Percentiles rank a stretch among this genome's conserved stretches.
Conservation (phyloP, 2,888 invertebrate species). For the Bellardia bayeri region DNA sequence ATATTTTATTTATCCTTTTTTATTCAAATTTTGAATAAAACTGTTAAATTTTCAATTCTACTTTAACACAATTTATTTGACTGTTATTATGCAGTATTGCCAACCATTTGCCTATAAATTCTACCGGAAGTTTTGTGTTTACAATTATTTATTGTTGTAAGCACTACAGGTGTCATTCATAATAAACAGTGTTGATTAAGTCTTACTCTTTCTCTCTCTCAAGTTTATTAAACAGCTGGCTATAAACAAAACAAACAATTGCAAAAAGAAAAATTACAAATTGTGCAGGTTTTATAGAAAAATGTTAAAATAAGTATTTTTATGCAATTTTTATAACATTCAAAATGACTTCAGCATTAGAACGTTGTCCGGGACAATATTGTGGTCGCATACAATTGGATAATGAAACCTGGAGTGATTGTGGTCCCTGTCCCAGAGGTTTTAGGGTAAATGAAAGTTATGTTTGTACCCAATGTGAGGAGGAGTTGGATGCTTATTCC, state of each 20-base stretch:
- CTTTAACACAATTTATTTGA: too few relatives aligned
- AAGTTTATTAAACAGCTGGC: slow-evolving; percentile 31
- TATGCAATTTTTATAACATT: neutral
- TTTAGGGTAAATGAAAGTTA: slow-evolving; percentile 88
- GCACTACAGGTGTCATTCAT: slow-evolving; percentile 8
- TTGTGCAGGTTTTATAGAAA: neutral
- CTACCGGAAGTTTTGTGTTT: neutral
- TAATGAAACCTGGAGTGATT: slow-evolving; percentile 90
- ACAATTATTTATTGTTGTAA: neutral
- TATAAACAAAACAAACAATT: slow-evolving; percentile 45
- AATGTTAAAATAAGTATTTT: slow-evolving; percentile 16
- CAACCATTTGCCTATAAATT: neutral
- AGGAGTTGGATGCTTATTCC: slow-evolving; percentile 92
- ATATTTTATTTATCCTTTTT: too few relatives aligned
- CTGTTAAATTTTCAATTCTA: too few relatives aligned
- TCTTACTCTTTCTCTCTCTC: neutral
- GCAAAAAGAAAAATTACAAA: neutral
- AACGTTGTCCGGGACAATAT: slow-evolving; percentile 82
- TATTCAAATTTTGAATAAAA: too few relatives aligned
- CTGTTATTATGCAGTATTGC: neutral
- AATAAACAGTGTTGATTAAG: slow-evolving; percentile 34
- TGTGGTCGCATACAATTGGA: slow-evolving; percentile 86
- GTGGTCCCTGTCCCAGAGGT: slow-evolving; percentile 94
- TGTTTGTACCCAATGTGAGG: slow-evolving; percentile 91
- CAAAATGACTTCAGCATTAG: slow-evolving; percentile 61